Evolutionary conservation across 2,113 vertebrate species (phyloP).

Genomic region (Heloderma charlesbogerti): DNA sequence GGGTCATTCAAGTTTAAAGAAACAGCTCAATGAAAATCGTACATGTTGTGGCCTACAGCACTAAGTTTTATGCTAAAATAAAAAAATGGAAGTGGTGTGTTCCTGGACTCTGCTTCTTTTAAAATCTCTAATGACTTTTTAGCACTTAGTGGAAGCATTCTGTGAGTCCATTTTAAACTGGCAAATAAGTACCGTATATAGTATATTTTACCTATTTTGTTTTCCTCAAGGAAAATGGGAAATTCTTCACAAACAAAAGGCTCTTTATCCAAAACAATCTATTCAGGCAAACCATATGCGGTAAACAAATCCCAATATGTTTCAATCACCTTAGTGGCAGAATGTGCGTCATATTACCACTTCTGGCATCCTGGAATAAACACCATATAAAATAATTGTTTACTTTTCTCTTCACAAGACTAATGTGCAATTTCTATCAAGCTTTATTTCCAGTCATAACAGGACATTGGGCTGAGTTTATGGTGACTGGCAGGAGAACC

Average conservation of each 20-base stretch:
- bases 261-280: constrained; percentile 35
- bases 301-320: constrained; percentile 44
- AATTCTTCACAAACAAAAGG: constrained; percentile 47
- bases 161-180: not conserved
- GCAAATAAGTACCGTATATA: constrained; percentile 19
- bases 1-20: not conserved
- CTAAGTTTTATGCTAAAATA: constrained; percentile 29
- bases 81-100: not conserved
- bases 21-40: not conserved
- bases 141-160: constrained; percentile 14
- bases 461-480: constrained; percentile 7
- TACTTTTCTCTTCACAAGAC: constrained; percentile 50
- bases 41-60: not conserved
- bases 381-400: constrained; percentile 37
- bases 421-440: not conserved
- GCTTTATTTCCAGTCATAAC: constrained; percentile 2
- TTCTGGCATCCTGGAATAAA: constrained; percentile 43
- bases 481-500: not conserved
- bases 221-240: constrained; percentile 25
- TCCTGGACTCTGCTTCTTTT: not conserved
- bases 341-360: constrained; percentile 33
- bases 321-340: constrained; percentile 35
- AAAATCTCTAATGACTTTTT: constrained; percentile 10
- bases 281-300: constrained; percentile 40
- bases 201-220: constrained; percentile 30